Conservation (phyloP, 1,140 invertebrate species). For the Brachionus plicatilis region DNA sequence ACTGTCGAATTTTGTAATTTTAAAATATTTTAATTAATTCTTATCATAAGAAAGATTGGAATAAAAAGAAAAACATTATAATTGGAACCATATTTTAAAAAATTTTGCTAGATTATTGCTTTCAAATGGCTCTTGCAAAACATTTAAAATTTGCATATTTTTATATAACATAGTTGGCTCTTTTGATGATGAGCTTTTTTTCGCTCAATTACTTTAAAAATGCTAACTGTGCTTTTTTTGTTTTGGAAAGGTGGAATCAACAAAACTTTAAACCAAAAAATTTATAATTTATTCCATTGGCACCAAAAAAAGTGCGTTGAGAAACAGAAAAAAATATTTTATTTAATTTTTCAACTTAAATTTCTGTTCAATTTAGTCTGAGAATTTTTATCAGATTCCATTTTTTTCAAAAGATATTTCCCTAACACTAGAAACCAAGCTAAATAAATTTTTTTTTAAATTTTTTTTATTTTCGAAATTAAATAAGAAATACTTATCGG, state of each 20-base stretch:
- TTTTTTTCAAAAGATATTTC: too few species aligned
- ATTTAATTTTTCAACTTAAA: too few species aligned
- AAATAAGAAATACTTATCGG: too few species aligned
- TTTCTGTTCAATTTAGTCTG: too few species aligned
- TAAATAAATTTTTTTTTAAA: too few species aligned
- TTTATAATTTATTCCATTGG: neutral
- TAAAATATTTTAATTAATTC: neutral
- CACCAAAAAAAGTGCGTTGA: neutral
- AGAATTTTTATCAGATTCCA: too few species aligned
- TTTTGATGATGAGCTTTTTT: conserved; percentile 9
- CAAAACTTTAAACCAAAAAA: neutral
- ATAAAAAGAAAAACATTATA: neutral
- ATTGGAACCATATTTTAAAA: neutral
- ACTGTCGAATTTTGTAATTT: conserved; percentile 5
- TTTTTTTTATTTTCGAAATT: too few species aligned
- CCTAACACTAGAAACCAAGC: too few species aligned
- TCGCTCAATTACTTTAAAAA: neutral
- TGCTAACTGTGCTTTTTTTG: neutral
- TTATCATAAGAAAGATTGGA: neutral
- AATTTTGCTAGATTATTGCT: neutral
- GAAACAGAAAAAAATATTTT: too few species aligned
- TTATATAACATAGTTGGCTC: neutral
- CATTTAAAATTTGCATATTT: neutral
- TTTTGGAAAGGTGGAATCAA: neutral
- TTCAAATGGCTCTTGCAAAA: neutral